phyloP scores from a whole-genome alignment of 1,140 invertebrate genomes.

The Eupristina koningsbergeri region DNA sequence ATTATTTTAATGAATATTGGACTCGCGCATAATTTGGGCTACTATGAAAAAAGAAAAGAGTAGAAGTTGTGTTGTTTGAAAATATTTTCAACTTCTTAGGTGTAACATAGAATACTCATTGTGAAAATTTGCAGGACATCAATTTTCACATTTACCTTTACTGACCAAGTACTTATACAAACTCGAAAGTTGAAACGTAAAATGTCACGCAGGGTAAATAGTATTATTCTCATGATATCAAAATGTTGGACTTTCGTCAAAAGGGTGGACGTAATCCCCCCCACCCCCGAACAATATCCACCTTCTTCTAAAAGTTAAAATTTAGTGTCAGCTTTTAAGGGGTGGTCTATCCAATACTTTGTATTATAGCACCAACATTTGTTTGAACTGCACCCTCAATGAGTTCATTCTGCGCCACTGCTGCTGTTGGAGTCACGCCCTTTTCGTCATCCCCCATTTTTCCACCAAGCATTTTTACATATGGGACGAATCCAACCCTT shows the following conservation, averaged over 20 bases:
- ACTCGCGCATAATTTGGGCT: background rate
- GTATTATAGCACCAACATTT: slow-evolving; percentile 55
- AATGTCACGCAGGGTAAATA: slow-evolving; percentile 8
- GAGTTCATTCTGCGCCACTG: slow-evolving; percentile 11
- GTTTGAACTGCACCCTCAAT: background rate
- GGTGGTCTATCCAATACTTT: slow-evolving; percentile 36
- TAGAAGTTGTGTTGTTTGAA: background rate
- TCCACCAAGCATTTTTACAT: background rate
- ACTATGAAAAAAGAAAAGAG: background rate
- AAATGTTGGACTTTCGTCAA: background rate
- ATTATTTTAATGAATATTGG: background rate
- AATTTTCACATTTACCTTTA: background rate
- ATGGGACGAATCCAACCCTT: background rate
- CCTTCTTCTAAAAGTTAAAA: background rate
- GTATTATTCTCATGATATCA: background rate
- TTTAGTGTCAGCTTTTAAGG: background rate
- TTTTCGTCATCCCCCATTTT: background rate
- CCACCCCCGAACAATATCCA: background rate
- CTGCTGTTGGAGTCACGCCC: background rate
- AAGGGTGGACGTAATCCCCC: too few species aligned
- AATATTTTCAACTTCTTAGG: background rate
- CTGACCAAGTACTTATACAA: background rate
- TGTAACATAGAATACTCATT: background rate
- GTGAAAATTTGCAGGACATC: background rate
- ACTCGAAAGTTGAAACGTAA: background rate